Evolutionary conservation across 2,888 invertebrate species (phyloP).

Genomic region (Amblyjoppa proteus): DNA sequence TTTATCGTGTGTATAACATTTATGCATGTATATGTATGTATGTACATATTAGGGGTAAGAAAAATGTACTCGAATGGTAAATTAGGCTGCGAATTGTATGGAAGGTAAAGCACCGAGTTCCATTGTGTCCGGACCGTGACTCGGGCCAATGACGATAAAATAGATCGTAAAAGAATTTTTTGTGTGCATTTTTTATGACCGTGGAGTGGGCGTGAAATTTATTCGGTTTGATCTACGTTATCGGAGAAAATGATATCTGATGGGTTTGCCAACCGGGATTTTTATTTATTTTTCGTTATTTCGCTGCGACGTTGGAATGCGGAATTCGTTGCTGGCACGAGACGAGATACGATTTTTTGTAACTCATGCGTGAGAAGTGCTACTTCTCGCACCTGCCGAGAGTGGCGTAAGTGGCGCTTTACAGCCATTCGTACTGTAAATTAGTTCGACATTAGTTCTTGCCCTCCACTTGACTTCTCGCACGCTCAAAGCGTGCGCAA

Average conservation of each 20-base stretch:
- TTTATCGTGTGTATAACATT: not conserved
- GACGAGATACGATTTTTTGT: not conserved
- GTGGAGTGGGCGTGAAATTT: slow-evolving; percentile 7
- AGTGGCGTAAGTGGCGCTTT: no score
- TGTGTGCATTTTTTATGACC: not conserved
- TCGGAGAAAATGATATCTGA: slow-evolving; percentile 23
- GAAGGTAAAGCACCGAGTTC: not conserved
- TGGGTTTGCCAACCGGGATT: not conserved
- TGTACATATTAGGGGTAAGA: not conserved
- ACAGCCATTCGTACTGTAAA: no score
- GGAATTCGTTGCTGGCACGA: slow-evolving; percentile 55
- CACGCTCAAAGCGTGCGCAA: no score
- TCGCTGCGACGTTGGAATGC: not conserved
- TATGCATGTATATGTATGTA: not conserved
- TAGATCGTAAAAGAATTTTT: not conserved
- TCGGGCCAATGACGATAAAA: slow-evolving; percentile 19
- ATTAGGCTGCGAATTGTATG: not conserved
- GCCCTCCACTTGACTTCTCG: no score
- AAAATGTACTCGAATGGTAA: not conserved
- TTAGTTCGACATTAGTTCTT: no score
- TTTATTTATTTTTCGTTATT: not conserved
- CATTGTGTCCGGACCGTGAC: not conserved
- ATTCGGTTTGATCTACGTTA: not conserved
- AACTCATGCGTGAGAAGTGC: no score
- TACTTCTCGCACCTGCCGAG: no score